These are phyloP conservation scores for Serilophus lunatus DNA, from an alignment of 2,113 vertebrate species.

Conservation along the genomic window DNA sequence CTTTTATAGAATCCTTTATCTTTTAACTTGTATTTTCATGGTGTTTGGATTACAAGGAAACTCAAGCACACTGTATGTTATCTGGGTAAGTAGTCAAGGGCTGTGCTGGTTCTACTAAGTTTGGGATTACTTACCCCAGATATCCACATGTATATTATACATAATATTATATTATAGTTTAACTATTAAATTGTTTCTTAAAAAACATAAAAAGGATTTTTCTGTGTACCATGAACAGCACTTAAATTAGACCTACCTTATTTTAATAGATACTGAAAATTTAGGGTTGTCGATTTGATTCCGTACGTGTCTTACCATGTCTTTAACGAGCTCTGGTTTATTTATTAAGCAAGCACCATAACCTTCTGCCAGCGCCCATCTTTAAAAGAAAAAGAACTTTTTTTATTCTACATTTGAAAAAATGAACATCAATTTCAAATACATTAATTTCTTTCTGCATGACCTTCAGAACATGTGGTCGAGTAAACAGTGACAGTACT, in stretches of 20 bases:
- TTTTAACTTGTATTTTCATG: neutral
- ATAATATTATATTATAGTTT: neutral
- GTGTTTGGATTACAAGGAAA: neutral
- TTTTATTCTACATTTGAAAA: neutral
- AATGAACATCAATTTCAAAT: neutral
- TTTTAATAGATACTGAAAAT: slow-evolving; percentile 93
- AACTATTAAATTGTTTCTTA: neutral
- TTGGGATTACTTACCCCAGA: neutral
- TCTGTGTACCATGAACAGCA: neutral
- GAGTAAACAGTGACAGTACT: neutral
- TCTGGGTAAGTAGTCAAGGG: neutral
- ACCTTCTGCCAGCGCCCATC: slow-evolving; percentile 93
- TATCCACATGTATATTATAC: neutral
- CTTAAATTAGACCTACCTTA: slow-evolving; percentile 78
- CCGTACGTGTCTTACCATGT: slow-evolving; percentile 91
- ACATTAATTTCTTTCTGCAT: neutral
- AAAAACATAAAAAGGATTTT: neutral
- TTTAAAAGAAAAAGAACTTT: slow-evolving; percentile 61
- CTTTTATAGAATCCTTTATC: neutral
- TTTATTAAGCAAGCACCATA: slow-evolving; percentile 97
- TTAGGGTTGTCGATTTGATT: slow-evolving; percentile 85
- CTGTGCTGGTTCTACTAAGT: neutral
- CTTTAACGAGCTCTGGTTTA: slow-evolving; percentile 89
- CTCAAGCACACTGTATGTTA: neutral
- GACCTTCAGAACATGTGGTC: neutral